Percentiles rank a stretch among this genome's conserved stretches.
These are phyloP conservation scores for Campodea augens DNA, from an alignment of 1,140 invertebrate species.

Conservation along the genomic window DNA sequence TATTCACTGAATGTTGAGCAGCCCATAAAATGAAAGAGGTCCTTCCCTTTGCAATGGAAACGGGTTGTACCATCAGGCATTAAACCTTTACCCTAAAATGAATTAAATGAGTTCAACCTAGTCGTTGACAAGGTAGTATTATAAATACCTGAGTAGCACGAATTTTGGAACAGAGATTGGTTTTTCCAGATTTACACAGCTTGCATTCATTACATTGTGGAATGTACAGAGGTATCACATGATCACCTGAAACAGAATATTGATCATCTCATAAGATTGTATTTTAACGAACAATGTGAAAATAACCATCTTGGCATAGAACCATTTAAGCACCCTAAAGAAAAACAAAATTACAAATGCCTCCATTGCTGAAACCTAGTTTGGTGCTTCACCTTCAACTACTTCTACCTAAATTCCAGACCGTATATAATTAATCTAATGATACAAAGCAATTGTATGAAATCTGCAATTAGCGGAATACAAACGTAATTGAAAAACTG, in stretches of 20 bases:
- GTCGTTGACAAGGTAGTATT: background rate
- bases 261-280: slow-evolving; percentile 4
- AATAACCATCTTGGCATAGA: too few relatives aligned
- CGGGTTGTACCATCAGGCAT: slow-evolving; percentile 92
- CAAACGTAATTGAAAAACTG: too few relatives aligned
- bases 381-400: too few relatives aligned
- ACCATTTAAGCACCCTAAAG: background rate
- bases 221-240: slow-evolving; percentile 89
- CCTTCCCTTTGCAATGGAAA: slow-evolving; percentile 81
- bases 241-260: slow-evolving; percentile 47
- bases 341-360: background rate
- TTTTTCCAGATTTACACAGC: slow-evolving; percentile 87
- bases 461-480: too few relatives aligned
- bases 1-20: slow-evolving; percentile 95
- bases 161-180: slow-evolving; percentile 92
- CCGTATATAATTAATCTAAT: background rate
- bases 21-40: slow-evolving; percentile 93
- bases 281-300: too few relatives aligned
- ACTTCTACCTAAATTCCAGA: too few relatives aligned
- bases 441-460: too few relatives aligned
- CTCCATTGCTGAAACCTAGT: too few relatives aligned
- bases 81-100: slow-evolving; percentile 51
- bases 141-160: slow-evolving; percentile 43
- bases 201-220: slow-evolving; percentile 94
- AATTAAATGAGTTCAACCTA: slow-evolving; percentile 5